phyloP scores from a whole-genome alignment of 2,797 vertebrate species.

The Knipowitschia caucasica region DNA sequence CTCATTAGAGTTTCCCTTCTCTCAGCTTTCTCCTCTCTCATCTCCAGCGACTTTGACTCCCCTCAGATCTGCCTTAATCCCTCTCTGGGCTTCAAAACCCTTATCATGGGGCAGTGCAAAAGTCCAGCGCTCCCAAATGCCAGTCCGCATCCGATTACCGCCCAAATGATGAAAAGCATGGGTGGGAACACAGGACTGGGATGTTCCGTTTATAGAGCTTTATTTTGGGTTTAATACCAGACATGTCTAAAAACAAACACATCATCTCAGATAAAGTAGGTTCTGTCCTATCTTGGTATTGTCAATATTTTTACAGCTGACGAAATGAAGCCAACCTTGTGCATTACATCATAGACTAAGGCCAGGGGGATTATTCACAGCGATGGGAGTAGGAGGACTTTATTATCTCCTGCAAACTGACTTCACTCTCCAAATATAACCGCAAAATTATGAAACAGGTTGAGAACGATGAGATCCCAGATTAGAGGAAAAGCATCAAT shows the following conservation, averaged over 20 bases:
- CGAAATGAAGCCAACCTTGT: constrained; percentile 9
- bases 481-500: not conserved
- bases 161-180: constrained; percentile 22
- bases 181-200: constrained; percentile 14
- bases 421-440: constrained; percentile 7
- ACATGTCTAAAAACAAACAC: constrained; percentile 5
- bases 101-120: constrained; percentile 51
- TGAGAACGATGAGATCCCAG: not conserved
- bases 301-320: constrained; percentile 32
- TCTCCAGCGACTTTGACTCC: constrained; percentile 2
- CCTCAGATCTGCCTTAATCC: not conserved
- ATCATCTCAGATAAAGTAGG: constrained; percentile 3
- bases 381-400: not conserved
- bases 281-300: not conserved
- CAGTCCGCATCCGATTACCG: constrained; percentile 25
- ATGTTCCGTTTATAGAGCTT: constrained; percentile 16
- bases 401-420: not conserved
- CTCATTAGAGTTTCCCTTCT: constrained; percentile 28
- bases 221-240: not conserved
- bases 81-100: constrained; percentile 34
- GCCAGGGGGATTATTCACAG: not conserved
- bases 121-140: constrained; percentile 36
- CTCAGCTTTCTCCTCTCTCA: constrained; percentile 16
- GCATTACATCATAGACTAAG: constrained; percentile 32
- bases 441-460: not conserved